A percentile compares a stretch with the other conserved stretches of the same genome.
These are phyloP conservation scores for Bagarius yarrelli DNA, from an alignment of 2,113 vertebrate species.

Conservation along the genomic window DNA sequence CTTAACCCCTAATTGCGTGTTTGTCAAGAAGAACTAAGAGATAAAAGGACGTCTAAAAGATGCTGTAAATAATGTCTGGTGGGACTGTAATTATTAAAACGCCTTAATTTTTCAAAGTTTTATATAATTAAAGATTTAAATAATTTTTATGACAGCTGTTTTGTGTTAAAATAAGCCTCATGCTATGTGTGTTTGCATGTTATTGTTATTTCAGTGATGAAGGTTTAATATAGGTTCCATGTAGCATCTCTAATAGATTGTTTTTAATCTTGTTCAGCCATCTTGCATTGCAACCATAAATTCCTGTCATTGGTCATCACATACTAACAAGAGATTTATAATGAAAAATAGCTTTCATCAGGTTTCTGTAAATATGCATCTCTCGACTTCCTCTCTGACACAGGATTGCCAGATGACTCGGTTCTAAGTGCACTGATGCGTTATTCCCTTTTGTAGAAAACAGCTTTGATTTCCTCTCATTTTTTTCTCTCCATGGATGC, in stretches of 20 bases:
- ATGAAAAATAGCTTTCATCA: background rate
- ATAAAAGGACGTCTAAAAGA: no score
- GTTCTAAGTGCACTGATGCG: background rate
- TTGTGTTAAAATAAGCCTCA: background rate
- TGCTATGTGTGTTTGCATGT: background rate
- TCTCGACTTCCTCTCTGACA: slow-evolving; percentile 9
- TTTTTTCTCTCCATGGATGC: slow-evolving; percentile 17
- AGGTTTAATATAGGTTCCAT: background rate
- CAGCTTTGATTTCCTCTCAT: slow-evolving; percentile 14
- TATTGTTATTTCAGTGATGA: background rate
- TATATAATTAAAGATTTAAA: no score
- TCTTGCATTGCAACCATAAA: background rate
- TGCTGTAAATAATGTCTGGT: no score
- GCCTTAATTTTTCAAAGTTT: no score
- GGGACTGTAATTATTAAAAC: no score
- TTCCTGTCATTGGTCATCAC: background rate
- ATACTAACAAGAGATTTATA: background rate
- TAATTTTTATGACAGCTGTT: background rate
- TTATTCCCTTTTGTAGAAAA: background rate
- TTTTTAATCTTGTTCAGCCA: background rate
- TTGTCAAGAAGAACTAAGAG: no score
- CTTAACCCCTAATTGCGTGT: no score
- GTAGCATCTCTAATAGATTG: background rate
- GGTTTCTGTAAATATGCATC: background rate
- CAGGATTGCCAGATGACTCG: slow-evolving; percentile 10